A percentile compares a stretch with the other conserved stretches of the same genome.
These are phyloP conservation scores for Phragmatobia fuliginosa DNA, from an alignment of 2,888 invertebrate genomes.

Conservation along the genomic window DNA sequence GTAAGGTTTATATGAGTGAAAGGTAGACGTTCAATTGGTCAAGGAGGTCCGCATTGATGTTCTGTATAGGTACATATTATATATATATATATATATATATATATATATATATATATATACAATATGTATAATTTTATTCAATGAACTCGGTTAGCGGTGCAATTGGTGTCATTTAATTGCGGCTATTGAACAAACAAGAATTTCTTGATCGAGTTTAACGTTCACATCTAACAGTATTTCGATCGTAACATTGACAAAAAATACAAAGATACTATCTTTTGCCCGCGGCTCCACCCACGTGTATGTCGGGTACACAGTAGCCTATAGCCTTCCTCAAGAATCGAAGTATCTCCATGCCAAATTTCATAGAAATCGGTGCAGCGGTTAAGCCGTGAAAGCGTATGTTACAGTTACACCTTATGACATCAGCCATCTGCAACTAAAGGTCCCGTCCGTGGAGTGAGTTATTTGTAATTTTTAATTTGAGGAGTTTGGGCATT, in stretches of 20 bases:
- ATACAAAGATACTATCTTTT: too few species aligned
- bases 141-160: background rate
- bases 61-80: slow-evolving; percentile 55
- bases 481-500: too few species aligned
- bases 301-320: too few species aligned
- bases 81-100: slow-evolving; percentile 30
- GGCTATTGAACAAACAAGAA: background rate
- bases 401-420: too few species aligned
- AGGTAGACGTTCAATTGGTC: slow-evolving; percentile 71
- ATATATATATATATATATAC: slow-evolving; percentile 42
- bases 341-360: too few species aligned
- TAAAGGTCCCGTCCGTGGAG: too few species aligned
- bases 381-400: too few species aligned
- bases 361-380: too few species aligned
- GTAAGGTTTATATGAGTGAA: slow-evolving; percentile 65
- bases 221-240: background rate
- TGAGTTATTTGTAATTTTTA: too few species aligned
- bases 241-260: background rate
- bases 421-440: too few species aligned
- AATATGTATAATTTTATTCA: slow-evolving; percentile 23
- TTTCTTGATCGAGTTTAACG: background rate
- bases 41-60: slow-evolving; percentile 72
- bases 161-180: slow-evolving; percentile 3
- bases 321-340: too few species aligned
- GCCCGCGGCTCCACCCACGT: too few species aligned